phyloP scores from a whole-genome alignment of 2,797 vertebrate genomes.

The Aphelocoma californica region DNA sequence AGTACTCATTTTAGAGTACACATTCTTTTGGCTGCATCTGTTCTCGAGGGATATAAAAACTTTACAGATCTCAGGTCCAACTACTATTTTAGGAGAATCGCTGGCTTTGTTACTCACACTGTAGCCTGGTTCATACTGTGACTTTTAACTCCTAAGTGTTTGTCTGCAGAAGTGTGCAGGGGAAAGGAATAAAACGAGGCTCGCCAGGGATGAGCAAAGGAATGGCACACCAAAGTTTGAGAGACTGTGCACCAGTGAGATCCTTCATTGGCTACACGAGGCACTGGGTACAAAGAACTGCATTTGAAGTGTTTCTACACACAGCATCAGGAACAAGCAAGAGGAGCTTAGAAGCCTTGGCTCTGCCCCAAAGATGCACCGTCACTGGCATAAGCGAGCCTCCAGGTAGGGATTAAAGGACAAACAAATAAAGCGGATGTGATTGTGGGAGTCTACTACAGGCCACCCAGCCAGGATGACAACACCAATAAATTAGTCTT shows the following conservation, averaged over 20 bases:
- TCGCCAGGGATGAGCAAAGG: not conserved
- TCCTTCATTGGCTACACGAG: fast-evolving
- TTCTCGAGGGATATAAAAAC: not conserved
- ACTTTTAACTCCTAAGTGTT: not conserved
- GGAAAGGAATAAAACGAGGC: not conserved
- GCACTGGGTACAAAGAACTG: not conserved
- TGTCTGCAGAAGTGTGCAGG: not conserved
- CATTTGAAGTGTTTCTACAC: not conserved
- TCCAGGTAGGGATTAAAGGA: not conserved
- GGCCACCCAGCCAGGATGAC: not conserved
- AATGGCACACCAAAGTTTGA: not conserved
- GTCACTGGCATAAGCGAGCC: not conserved
- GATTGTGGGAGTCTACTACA: not conserved
- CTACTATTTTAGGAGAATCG: not conserved
- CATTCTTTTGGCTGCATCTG: not conserved
- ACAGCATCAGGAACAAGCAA: not conserved
- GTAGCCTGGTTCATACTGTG: not conserved
- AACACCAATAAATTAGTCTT: not conserved
- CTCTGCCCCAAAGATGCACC: not conserved
- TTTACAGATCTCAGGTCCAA: not conserved
- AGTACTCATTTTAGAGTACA: not conserved
- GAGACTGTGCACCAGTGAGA: not conserved
- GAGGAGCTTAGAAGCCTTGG: not conserved
- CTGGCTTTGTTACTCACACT: not conserved
- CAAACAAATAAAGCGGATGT: not conserved